phyloP scores from a whole-genome alignment of 92 coral and sea anemone species.

The Paragorgia papillata region DNA sequence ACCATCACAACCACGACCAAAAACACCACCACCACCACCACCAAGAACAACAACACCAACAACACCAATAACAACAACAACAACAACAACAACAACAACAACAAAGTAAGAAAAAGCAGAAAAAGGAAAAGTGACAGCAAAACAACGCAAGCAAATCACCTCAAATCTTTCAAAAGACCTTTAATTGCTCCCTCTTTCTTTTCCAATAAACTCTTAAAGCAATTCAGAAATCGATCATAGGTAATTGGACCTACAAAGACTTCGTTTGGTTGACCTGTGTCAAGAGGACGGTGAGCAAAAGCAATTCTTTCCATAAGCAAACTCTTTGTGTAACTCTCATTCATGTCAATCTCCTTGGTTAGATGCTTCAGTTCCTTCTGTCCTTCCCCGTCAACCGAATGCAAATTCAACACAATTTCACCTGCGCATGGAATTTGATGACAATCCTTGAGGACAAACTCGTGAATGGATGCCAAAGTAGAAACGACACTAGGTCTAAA shows the following conservation, averaged over 20 bases:
- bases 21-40: not conserved
- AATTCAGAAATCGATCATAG: conserved; percentile 84
- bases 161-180: conserved; percentile 11
- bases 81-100: not conserved
- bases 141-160: not conserved
- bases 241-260: conserved; percentile 94
- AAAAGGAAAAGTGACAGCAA: not conserved
- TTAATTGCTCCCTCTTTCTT: conserved; percentile 53
- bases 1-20: not conserved
- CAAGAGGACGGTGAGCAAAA: conserved; percentile 69
- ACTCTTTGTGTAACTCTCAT: not conserved
- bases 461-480: conserved; percentile 86
- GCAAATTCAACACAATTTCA: conserved; percentile 54
- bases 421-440: conserved; percentile 99
- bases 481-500: conserved; percentile 80
- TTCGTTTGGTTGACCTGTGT: conserved; percentile 66
- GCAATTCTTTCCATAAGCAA: conserved; percentile 77
- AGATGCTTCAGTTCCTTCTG: conserved; percentile 69
- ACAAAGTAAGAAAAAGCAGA: not conserved
- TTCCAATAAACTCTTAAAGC: conserved; percentile 86
- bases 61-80: not conserved
- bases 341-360: not conserved
- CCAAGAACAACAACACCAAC: not conserved
- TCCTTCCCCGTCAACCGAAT: conserved; percentile 50
- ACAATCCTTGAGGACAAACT: conserved; percentile 86